Percentiles rank a stretch among this genome's conserved stretches.
Conservation (phyloP, 92 coral and sea anemone species). For the Parazoanthus swiftii region DNA sequence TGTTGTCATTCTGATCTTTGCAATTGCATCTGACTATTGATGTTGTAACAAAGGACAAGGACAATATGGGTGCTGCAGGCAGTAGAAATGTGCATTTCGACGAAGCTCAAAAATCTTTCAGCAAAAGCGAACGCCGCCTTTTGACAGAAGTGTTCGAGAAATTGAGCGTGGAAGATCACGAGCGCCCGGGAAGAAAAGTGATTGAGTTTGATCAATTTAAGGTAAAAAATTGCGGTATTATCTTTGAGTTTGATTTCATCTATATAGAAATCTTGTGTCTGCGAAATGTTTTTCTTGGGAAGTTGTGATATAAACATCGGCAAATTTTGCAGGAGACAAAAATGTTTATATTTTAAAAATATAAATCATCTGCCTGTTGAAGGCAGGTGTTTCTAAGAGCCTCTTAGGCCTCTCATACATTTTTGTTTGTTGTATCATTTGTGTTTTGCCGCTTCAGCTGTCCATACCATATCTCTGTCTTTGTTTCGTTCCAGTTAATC, state of each 20-base stretch:
- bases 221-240: constrained; percentile 23
- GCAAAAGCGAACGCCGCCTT: constrained; percentile 55
- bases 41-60: no score
- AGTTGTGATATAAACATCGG: not conserved
- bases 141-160: constrained; percentile 55
- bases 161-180: constrained; percentile 38
- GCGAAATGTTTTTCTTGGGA: not conserved
- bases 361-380: not conserved
- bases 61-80: constrained; percentile 74
- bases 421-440: not conserved
- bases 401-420: not conserved
- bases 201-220: constrained; percentile 53
- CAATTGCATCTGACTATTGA: no score
- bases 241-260: not conserved
- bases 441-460: not conserved
- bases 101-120: constrained; percentile 67
- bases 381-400: not conserved
- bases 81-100: constrained; percentile 79
- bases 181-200: constrained; percentile 44
- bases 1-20: not conserved
- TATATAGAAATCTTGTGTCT: not conserved
- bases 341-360: not conserved
- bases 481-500: not conserved
- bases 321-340: not conserved
- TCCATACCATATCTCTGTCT: not conserved